Base-by-base conservation (phyloP, 2,797 vertebrate species). In the Capromys pilorides region DNA sequence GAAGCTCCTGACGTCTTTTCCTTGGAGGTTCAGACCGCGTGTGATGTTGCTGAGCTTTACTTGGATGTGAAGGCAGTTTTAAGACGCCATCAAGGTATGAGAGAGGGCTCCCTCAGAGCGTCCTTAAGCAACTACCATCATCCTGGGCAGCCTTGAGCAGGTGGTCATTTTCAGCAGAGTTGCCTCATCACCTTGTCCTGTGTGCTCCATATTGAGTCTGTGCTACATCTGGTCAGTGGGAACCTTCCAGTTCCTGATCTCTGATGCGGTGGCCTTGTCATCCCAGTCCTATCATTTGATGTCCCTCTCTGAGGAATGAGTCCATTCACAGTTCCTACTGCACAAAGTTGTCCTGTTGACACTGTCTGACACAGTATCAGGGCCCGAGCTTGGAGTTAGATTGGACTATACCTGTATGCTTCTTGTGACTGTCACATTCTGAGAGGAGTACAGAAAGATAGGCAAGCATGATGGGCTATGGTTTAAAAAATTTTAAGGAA, bases 61-160 rank as follows among this genome's bases (percentile, higher is more conserved):
- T 31, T 77, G 13, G 73, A 77, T 31, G 73, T 77, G 73, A 77
- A n/a, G 79, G 88, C 85, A 7, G 5, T 86, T 45, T 36, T 97
- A 79, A 91, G 49, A 31, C n/a, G 39, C 21, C 36, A 84, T 41
- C 96, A 91, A 97, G 94, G 94, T 97, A 75, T 5, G 21, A 71
- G 67, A 33, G 90, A 88, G 64, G 39, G n/a, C 39, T 67, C 36
- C 12, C 85, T 88, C 9, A 59, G n/a, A 64, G 82, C 66, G 24
- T 10, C 11, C 64, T 54, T 75, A 18, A 28, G 2, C n/a, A 36
- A 4, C 77, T 3, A 14, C 8, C 11, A 16, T 4, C 45, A 45
- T 71, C 59, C 6, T 4, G 7, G 41, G 41, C 1, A 85, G n/a
- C 36, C 57, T 2, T 12, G 51, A 33, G 24, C 64, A 49, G 49